A percentile compares a stretch with the other conserved stretches of the same genome.
These are phyloP conservation scores for Xestia rhomboidea DNA, from an alignment of 2,888 invertebrate genomes.

Conservation along the genomic window DNA sequence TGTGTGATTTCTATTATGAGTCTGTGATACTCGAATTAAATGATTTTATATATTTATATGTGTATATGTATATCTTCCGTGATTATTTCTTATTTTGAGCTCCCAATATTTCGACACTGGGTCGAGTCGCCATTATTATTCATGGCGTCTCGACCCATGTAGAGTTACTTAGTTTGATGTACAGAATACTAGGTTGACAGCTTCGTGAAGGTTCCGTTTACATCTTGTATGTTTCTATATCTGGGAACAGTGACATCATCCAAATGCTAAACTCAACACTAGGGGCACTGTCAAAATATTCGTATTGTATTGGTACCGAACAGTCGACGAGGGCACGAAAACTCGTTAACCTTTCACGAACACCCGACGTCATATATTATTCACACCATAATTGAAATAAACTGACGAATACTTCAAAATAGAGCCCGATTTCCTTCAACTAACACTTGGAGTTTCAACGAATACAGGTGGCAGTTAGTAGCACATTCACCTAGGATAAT, in stretches of 20 bases:
- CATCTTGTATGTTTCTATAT: neutral
- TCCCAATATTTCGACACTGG: no score
- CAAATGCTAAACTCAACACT: conserved; percentile 1
- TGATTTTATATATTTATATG: no score
- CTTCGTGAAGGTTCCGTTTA: neutral
- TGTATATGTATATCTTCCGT: no score
- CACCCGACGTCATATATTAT: conserved; percentile 77
- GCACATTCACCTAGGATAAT: conserved; percentile 65
- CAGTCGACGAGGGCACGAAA: conserved; percentile 72
- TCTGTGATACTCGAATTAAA: no score
- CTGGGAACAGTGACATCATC: conserved; percentile 2
- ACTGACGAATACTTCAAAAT: conserved; percentile 70
- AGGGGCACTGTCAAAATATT: conserved; percentile 27
- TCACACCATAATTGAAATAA: conserved; percentile 77
- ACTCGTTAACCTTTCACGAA: conserved; percentile 88
- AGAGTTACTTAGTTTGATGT: neutral
- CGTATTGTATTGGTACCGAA: conserved; percentile 21
- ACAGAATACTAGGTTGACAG: neutral
- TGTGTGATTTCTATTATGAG: no score
- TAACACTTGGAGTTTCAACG: conserved; percentile 40
- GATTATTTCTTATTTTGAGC: no score
- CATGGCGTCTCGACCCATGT: no score
- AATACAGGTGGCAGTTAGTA: conserved; percentile 67
- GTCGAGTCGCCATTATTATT: no score
- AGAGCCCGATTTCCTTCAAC: conserved; percentile 48